These are phyloP conservation scores for Neolamprologus cancellatus DNA, from an alignment of 2,113 vertebrate genomes.

Conservation along the genomic window DNA sequence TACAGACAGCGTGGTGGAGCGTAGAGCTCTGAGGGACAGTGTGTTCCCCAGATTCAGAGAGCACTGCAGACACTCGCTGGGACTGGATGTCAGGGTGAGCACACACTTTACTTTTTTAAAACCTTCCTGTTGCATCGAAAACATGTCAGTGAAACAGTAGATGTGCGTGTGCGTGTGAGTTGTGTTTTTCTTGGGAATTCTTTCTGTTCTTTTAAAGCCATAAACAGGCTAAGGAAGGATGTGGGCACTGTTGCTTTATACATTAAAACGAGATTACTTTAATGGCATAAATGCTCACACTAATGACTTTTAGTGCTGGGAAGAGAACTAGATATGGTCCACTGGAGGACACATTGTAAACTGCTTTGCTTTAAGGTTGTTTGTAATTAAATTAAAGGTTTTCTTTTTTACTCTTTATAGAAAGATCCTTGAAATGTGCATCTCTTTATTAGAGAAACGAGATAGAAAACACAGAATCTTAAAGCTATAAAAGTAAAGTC, in stretches of 20 bases:
- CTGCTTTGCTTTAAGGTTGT: not conserved
- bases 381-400: not conserved
- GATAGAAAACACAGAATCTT: not conserved
- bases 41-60: constrained; percentile 67
- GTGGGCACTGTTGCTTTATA: not conserved
- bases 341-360: not conserved
- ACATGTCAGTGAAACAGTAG: not conserved
- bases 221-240: not conserved
- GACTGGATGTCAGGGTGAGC: constrained; percentile 72
- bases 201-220: not conserved
- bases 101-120: not conserved
- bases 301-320: not conserved
- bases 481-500: not conserved
- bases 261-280: not conserved
- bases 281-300: not conserved
- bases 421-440: not conserved
- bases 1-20: constrained; percentile 65
- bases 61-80: constrained; percentile 57
- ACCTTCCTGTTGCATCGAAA: not conserved
- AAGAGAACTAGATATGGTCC: not conserved
- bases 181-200: not conserved
- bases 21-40: constrained; percentile 59
- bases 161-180: not conserved
- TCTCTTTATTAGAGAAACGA: not conserved
- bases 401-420: not conserved